These are phyloP conservation scores for Trachemys scripta DNA, from an alignment of 2,113 vertebrate species.

Conservation along the genomic window DNA sequence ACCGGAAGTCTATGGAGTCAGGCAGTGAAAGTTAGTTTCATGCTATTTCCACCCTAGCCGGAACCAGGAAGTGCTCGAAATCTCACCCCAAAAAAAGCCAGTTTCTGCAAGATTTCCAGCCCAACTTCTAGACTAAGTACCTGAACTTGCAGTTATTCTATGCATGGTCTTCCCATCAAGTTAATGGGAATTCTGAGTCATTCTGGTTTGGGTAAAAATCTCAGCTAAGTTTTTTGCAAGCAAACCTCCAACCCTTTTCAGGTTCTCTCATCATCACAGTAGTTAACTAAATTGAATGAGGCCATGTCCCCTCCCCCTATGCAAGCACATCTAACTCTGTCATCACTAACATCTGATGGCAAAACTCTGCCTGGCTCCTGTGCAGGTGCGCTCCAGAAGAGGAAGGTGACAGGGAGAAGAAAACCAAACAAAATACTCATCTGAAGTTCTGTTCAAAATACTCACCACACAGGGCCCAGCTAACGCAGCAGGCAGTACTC, in stretches of 20 bases:
- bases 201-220: too few species aligned
- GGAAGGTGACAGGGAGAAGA: too few species aligned
- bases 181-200: neutral
- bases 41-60: accelerated
- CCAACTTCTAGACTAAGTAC: neutral
- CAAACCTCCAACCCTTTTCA: too few species aligned
- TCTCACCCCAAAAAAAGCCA: accelerated
- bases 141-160: neutral
- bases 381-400: neutral
- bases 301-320: neutral
- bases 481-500: too few species aligned
- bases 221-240: too few species aligned
- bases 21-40: accelerated
- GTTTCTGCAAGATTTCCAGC: neutral
- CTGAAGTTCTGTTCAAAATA: too few species aligned
- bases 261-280: too few species aligned
- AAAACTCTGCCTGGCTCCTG: accelerated
- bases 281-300: accelerated
- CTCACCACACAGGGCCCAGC: too few species aligned
- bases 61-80: accelerated
- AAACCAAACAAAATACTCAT: too few species aligned
- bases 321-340: neutral
- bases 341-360: neutral
- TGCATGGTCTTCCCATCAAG: neutral
- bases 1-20: neutral